A percentile compares a stretch with the other conserved stretches of the same genome.
Evolutionary conservation across 1,140 invertebrate genomes (phyloP).

Genomic region (Delia radicum): DNA sequence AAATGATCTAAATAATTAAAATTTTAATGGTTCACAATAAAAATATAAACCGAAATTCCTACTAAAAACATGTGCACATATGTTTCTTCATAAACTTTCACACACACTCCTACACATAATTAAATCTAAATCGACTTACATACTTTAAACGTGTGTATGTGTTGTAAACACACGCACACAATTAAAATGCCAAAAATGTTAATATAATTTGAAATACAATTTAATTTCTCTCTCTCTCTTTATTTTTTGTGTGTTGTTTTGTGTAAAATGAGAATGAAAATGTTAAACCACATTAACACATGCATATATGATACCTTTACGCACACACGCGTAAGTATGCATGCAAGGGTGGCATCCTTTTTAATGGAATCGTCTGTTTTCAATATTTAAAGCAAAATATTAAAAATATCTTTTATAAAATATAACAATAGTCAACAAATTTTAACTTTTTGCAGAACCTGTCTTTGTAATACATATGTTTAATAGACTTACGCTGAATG

Average conservation of each 20-base stretch:
- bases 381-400: too few species aligned
- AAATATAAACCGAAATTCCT: background rate
- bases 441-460: too few species aligned
- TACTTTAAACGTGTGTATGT: too few species aligned
- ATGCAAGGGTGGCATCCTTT: background rate
- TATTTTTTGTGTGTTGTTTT: background rate
- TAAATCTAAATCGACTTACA: background rate
- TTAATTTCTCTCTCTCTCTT: background rate
- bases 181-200: background rate
- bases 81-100: background rate
- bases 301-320: too few species aligned
- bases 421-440: too few species aligned
- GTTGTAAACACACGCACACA: background rate
- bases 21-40: background rate
- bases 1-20: background rate
- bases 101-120: background rate
- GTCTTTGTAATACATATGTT: too few species aligned
- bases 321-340: background rate
- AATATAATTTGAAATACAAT: background rate
- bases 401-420: too few species aligned
- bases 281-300: too few species aligned
- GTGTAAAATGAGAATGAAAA: too few species aligned
- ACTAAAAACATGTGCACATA: background rate
- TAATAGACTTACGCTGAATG: too few species aligned
- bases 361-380: too few species aligned